These are phyloP conservation scores for Oeneis ivallda DNA, from an alignment of 2,888 invertebrate species.

Conservation along the genomic window DNA sequence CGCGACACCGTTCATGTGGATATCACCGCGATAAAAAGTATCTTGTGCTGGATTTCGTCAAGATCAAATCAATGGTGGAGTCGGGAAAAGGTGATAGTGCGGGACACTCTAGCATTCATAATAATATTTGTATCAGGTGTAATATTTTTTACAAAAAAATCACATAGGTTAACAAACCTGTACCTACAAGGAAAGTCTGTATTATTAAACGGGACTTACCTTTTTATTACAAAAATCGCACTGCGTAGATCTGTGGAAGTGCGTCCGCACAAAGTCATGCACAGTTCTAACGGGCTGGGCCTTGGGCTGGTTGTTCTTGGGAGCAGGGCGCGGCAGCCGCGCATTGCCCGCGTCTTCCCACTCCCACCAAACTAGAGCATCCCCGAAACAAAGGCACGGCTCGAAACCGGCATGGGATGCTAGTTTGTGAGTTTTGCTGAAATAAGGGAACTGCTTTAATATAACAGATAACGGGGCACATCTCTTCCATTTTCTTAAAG, in stretches of 20 bases:
- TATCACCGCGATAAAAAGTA: too few relatives aligned
- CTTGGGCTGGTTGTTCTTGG: constrained; percentile 57
- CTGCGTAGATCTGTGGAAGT: constrained; percentile 93
- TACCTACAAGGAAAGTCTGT: too few relatives aligned
- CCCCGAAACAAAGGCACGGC: constrained; percentile 94
- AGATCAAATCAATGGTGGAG: too few relatives aligned
- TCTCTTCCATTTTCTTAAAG: too few relatives aligned
- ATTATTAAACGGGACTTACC: constrained; percentile 65
- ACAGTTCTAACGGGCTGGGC: constrained; percentile 60
- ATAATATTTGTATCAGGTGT: too few relatives aligned
- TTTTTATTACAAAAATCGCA: constrained; percentile 97
- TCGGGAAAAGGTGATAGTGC: too few relatives aligned
- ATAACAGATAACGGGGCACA: neutral
- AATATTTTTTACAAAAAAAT: neutral
- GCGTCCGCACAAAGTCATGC: constrained; percentile 92
- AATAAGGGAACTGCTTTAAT: constrained; percentile 30
- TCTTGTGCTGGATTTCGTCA: too few relatives aligned
- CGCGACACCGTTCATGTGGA: too few relatives aligned
- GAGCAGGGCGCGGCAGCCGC: constrained; percentile 57
- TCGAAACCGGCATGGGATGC: constrained; percentile 93
- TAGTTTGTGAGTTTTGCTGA: constrained; percentile 85
- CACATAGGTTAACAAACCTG: neutral
- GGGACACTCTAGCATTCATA: too few relatives aligned
- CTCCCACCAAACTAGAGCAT: constrained; percentile 91
- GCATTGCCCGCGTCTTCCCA: constrained; percentile 80